These are phyloP conservation scores for Sebastes nivosus DNA, from an alignment of 2,797 vertebrate species.

Conservation along the genomic window DNA sequence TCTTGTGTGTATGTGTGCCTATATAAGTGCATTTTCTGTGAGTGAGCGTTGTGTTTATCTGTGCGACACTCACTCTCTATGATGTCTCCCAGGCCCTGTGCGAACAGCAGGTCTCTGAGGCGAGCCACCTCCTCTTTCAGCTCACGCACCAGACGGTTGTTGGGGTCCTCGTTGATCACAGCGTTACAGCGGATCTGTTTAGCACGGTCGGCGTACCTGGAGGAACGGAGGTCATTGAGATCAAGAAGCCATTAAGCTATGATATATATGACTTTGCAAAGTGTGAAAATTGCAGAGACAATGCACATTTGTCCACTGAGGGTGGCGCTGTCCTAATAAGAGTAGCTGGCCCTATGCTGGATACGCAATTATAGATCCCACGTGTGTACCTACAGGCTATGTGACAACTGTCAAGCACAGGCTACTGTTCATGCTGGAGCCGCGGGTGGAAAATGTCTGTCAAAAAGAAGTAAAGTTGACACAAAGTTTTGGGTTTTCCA, in stretches of 20 bases:
- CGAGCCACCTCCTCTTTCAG: constrained; percentile 98
- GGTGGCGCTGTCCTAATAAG: no score
- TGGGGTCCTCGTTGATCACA: constrained; percentile 98
- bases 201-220: constrained; percentile 91
- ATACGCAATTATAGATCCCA: no score
- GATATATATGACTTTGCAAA: no score
- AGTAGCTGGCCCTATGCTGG: no score
- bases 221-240: neutral
- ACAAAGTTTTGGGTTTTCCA: no score
- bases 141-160: constrained; percentile 97
- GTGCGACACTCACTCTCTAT: constrained; percentile 91
- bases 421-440: no score
- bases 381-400: no score
- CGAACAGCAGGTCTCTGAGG: constrained; percentile 92
- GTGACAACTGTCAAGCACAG: no score
- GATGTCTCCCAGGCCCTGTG: constrained; percentile 97
- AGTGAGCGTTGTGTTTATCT: neutral
- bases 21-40: neutral
- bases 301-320: no score
- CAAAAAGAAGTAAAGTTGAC: no score
- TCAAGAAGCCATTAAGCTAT: neutral
- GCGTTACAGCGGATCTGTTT: constrained; percentile 96
- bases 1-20: neutral
- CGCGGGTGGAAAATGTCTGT: no score
- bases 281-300: no score